These are phyloP conservation scores for Digitonthophagus gazella DNA, from an alignment of 2,888 invertebrate species.

Conservation along the genomic window DNA sequence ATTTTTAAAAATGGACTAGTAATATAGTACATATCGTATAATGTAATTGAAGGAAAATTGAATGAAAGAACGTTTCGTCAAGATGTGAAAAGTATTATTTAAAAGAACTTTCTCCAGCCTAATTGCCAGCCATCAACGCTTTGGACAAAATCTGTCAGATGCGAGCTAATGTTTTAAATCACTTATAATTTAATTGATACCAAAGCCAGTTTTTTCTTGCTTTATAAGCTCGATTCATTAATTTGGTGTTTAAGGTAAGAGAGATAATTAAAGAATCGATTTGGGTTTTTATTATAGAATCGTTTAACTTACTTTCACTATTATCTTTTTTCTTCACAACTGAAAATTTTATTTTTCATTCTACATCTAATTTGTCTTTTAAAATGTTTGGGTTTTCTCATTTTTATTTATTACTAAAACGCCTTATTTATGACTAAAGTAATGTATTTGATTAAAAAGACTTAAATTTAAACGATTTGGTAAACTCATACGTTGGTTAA, in stretches of 20 bases:
- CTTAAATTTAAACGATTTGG: background rate
- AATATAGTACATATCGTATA: too few relatives aligned
- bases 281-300: background rate
- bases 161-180: conserved; percentile 12
- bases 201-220: background rate
- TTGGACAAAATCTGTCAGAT: conserved; percentile 4
- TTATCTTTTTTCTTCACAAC: background rate
- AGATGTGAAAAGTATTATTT: background rate
- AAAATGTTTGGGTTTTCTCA: too few relatives aligned
- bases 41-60: too few relatives aligned
- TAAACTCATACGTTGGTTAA: background rate
- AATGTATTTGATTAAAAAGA: too few relatives aligned
- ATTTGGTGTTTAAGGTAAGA: background rate
- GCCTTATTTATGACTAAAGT: too few relatives aligned
- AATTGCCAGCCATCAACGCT: conserved; percentile 10
- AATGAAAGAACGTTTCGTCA: too few relatives aligned
- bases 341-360: too few relatives aligned
- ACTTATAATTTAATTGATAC: conserved; percentile 15
- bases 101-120: background rate
- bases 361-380: too few relatives aligned
- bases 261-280: background rate
- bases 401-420: too few relatives aligned
- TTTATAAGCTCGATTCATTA: background rate
- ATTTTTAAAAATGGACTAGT: too few relatives aligned
- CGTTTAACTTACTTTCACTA: background rate